Percentiles rank a stretch among this genome's conserved stretches.
These are phyloP conservation scores for Corydoras sp. DNA, from an alignment of 2,113 vertebrate species.

Conservation along the genomic window DNA sequence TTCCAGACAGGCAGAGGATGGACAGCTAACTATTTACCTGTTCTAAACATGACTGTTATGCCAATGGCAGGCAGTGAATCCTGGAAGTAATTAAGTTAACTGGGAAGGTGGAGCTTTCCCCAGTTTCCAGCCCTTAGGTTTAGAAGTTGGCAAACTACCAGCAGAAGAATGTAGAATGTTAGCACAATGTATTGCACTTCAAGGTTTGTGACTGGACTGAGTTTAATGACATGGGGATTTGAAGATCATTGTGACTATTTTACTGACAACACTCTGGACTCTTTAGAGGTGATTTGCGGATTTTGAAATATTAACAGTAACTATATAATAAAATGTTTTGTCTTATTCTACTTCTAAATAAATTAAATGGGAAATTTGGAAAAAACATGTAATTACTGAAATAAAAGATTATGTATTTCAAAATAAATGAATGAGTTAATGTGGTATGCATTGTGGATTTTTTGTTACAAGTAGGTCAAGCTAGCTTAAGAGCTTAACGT, in stretches of 20 bases:
- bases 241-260: slow-evolving; percentile 30
- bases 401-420: background rate
- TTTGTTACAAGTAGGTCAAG: slow-evolving; percentile 40
- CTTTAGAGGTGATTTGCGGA: slow-evolving; percentile 35
- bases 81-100: slow-evolving; percentile 48
- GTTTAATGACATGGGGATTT: slow-evolving; percentile 44
- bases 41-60: slow-evolving; percentile 24
- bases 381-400: background rate
- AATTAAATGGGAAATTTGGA: no score
- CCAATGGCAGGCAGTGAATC: slow-evolving; percentile 22
- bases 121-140: slow-evolving; percentile 1
- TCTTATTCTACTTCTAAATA: no score
- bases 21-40: slow-evolving; percentile 27
- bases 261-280: slow-evolving; percentile 12
- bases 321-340: no score
- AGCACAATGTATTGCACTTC: slow-evolving; percentile 45
- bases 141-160: slow-evolving; percentile 2
- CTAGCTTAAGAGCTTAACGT: slow-evolving; percentile 42
- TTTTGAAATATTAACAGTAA: no score
- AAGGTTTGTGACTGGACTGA: slow-evolving; percentile 42
- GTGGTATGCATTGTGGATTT: slow-evolving; percentile 11
- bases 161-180: background rate
- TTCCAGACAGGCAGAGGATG: slow-evolving; percentile 27
- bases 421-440: background rate
- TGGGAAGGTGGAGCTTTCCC: slow-evolving; percentile 35